These are phyloP conservation scores for Metallyticus violacea DNA, from an alignment of 2,888 invertebrate species.

Conservation along the genomic window DNA sequence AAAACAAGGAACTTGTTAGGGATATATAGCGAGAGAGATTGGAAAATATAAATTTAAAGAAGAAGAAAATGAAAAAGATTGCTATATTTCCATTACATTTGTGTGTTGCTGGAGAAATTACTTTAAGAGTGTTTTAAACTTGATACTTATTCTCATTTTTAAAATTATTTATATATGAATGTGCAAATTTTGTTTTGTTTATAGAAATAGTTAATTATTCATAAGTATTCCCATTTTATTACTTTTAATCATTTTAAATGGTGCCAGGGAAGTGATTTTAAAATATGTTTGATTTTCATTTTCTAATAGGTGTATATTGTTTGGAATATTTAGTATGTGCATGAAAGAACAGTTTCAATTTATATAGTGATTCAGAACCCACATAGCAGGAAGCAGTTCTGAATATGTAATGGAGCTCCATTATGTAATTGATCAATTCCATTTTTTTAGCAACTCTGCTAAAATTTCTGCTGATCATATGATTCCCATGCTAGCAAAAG, in stretches of 20 bases:
- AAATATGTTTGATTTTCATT: neutral
- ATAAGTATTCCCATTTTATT: neutral
- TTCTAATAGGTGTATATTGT: neutral
- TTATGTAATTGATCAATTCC: neutral
- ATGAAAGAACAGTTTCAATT: neutral
- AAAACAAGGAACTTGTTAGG: neutral
- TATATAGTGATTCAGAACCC: neutral
- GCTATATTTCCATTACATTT: neutral
- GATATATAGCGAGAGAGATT: neutral
- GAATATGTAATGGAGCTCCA: neutral
- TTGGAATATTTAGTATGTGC: too few relatives aligned
- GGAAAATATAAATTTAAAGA: neutral
- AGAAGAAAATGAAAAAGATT: neutral
- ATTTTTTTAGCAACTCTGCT: too few relatives aligned
- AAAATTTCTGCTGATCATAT: too few relatives aligned
- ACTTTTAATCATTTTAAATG: neutral
- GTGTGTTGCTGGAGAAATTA: neutral
- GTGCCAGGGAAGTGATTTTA: neutral
- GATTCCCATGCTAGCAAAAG: neutral
- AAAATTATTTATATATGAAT: neutral
- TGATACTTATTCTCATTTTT: neutral
- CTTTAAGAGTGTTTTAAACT: neutral
- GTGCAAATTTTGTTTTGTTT: neutral
- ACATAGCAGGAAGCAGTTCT: neutral
- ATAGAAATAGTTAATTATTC: neutral